These are phyloP conservation scores for Ptilodon capucinus DNA, from an alignment of 2,888 invertebrate species.

Conservation along the genomic window DNA sequence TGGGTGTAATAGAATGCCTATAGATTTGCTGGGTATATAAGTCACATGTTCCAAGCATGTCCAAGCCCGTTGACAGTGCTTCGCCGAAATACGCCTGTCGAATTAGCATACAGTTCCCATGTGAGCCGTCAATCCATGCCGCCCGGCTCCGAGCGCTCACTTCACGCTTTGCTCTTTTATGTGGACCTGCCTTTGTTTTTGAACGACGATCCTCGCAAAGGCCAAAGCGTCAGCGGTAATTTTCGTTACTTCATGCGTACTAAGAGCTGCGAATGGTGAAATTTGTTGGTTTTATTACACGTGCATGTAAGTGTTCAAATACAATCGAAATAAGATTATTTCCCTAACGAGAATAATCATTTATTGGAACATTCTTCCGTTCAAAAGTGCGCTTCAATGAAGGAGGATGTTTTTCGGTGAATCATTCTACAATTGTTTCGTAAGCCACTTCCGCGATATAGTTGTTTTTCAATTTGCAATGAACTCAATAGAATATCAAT, in stretches of 20 bases:
- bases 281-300: too few species aligned
- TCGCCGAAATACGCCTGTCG: conserved; percentile 48
- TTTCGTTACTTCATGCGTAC: background rate
- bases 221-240: background rate
- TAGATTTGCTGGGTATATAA: too few species aligned
- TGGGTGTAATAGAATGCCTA: background rate
- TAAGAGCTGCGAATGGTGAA: background rate
- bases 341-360: too few species aligned
- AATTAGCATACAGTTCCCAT: conserved; percentile 70
- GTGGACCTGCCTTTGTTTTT: conserved; percentile 14
- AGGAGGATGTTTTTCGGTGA: too few species aligned
- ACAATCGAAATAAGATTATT: too few species aligned
- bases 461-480: too few species aligned
- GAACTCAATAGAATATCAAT: too few species aligned
- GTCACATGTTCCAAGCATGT: conserved; percentile 20
- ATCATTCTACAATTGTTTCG: too few species aligned
- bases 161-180: conserved; percentile 46
- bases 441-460: too few species aligned
- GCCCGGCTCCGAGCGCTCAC: conserved; percentile 30
- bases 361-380: too few species aligned
- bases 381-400: too few species aligned
- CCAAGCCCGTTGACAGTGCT: conserved; percentile 48
- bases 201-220: background rate
- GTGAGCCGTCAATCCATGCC: conserved; percentile 58
- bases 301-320: too few species aligned